Percentiles rank a stretch among this genome's conserved stretches.
These are phyloP conservation scores for Allobates femoralis DNA, from an alignment of 2,797 vertebrate species.

Conservation along the genomic window DNA sequence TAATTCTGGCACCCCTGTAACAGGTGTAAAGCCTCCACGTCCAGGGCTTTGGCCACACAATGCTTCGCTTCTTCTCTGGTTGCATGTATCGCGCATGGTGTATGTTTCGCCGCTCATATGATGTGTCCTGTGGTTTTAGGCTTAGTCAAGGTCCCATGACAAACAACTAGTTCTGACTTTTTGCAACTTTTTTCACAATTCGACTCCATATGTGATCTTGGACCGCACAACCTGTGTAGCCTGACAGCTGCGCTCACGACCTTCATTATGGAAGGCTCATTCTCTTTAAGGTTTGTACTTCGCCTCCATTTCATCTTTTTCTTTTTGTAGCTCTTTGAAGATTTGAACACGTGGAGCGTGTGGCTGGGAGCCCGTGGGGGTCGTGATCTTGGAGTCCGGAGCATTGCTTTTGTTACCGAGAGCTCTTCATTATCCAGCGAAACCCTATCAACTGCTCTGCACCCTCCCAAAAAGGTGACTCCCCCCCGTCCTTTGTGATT, in stretches of 20 bases:
- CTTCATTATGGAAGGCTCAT: neutral
- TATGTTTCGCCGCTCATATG: neutral
- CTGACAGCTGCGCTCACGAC: too few species aligned
- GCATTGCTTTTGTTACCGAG: constrained; percentile 92
- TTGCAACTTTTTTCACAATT: too few species aligned
- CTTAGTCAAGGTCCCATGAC: too few species aligned
- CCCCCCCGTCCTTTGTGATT: neutral
- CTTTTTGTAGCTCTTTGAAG: constrained; percentile 82
- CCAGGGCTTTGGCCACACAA: too few species aligned
- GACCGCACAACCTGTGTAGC: too few species aligned
- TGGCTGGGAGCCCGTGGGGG: constrained; percentile 77
- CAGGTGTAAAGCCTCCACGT: neutral
- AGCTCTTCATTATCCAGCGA: constrained; percentile 74
- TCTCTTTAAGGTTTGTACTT: neutral
- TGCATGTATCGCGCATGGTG: neutral
- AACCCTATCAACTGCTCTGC: constrained; percentile 61
- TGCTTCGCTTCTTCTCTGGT: too few species aligned
- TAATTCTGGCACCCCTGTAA: too few species aligned
- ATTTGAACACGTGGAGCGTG: constrained; percentile 88
- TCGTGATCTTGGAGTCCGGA: constrained; percentile 75
- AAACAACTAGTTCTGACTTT: too few species aligned
- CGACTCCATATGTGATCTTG: too few species aligned
- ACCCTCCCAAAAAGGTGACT: constrained; percentile 80
- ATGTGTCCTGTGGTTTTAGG: too few species aligned
- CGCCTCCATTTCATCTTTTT: neutral